Evolutionary conservation across 1,140 invertebrate genomes (phyloP).

Genomic region (Tyrophagus putrescentiae): DNA sequence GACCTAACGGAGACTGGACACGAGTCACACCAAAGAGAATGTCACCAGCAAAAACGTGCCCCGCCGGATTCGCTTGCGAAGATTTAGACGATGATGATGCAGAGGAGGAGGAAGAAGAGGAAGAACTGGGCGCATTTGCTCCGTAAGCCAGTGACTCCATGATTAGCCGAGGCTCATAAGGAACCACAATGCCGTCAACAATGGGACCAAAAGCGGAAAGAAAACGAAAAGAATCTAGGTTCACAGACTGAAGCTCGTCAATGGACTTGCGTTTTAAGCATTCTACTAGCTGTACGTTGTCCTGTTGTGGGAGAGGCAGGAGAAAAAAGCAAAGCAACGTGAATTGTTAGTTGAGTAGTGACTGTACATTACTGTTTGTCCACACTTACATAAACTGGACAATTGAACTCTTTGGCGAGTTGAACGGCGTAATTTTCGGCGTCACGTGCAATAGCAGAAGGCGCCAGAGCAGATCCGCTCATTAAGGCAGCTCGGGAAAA

Average conservation of each 20-base stretch:
- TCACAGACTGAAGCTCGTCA: constrained; percentile 56
- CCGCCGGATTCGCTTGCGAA: constrained; percentile 22
- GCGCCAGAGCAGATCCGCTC: constrained; percentile 34
- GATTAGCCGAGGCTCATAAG: constrained; percentile 46
- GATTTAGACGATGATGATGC: constrained; percentile 14
- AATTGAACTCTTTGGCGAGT: constrained; percentile 24
- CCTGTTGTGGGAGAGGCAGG: constrained; percentile 11
- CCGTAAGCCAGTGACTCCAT: constrained; percentile 7
- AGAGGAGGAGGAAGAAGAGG: constrained; percentile 11
- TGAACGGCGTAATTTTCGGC: constrained; percentile 55
- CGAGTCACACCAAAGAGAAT: constrained; percentile 85
- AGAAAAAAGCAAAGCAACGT: neutral
- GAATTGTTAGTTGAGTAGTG: neutral
- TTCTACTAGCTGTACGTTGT: constrained; percentile 49
- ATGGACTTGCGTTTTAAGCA: constrained; percentile 65
- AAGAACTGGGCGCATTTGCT: neutral
- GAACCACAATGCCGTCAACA: constrained; percentile 77
- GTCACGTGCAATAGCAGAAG: constrained; percentile 34
- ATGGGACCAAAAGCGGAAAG: constrained; percentile 73
- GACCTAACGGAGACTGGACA: constrained; percentile 63
- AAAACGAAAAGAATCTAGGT: constrained; percentile 55
- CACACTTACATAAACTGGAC: constrained; percentile 18
- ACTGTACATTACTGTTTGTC: neutral
- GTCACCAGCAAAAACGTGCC: constrained; percentile 45
- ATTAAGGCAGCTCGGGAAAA: constrained; percentile 32